A percentile compares a stretch with the other conserved stretches of the same genome.
Conservation (phyloP, 2,113 vertebrate genomes). For the Amazona guildingii region DNA sequence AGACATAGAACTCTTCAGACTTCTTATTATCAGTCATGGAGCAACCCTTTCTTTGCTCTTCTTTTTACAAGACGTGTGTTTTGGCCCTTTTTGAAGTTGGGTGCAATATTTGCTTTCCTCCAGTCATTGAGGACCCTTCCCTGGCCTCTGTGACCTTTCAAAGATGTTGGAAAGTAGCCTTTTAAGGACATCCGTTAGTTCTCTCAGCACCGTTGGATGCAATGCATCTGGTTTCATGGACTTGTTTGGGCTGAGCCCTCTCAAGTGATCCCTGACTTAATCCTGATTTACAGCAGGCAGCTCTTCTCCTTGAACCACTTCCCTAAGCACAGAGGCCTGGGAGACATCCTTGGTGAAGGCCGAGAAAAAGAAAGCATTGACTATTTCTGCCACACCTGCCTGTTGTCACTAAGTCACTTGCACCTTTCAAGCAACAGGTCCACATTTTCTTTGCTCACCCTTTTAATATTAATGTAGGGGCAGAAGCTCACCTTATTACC, state of each 20-base stretch:
- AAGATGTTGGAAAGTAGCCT: not conserved
- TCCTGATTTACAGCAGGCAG: not conserved
- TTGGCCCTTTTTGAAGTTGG: not conserved
- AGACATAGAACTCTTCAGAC: not conserved
- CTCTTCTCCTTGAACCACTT: not conserved
- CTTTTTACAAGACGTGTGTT: not conserved
- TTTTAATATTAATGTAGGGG: not conserved
- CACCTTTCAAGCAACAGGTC: not conserved
- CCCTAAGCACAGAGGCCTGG: not conserved
- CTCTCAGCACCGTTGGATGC: not conserved
- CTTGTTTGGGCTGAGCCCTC: not conserved
- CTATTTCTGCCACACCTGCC: not conserved
- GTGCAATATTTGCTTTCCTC: not conserved
- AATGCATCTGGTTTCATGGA: not conserved
- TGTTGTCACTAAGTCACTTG: not conserved
- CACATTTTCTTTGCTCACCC: not conserved
- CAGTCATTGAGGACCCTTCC: not conserved
- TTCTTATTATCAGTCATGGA: not conserved
- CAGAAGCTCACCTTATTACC: not conserved
- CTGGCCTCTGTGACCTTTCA: not conserved
- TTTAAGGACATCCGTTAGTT: not conserved
- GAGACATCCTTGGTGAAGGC: not conserved
- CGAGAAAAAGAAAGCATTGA: not conserved
- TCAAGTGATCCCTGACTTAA: not conserved
- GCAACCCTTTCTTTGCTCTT: not conserved